Evolutionary conservation across 2,113 vertebrate species (phyloP).

Genomic region (Corvus cornix): DNA sequence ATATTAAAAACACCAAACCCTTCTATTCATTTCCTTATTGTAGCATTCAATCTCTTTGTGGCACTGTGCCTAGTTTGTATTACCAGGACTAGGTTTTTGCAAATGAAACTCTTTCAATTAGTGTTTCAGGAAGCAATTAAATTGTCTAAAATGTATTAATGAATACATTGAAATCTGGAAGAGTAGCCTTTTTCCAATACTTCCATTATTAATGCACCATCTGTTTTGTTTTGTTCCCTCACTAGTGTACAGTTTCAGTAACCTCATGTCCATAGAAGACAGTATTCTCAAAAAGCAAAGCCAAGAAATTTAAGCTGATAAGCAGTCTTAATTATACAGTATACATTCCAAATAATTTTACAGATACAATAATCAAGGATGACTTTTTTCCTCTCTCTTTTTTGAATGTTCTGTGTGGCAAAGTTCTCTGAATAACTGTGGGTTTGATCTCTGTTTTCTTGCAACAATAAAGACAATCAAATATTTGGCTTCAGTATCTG

Average conservation of each 20-base stretch:
- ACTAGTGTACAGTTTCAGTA: constrained; percentile 56
- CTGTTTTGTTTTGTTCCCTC: constrained; percentile 72
- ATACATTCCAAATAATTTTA: constrained; percentile 51
- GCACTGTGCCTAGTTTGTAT: constrained; percentile 74
- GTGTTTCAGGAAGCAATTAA: constrained; percentile 80
- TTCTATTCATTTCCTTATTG: constrained; percentile 62
- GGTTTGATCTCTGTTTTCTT: constrained; percentile 45
- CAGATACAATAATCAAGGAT: constrained; percentile 30
- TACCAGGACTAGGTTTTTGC: constrained; percentile 72
- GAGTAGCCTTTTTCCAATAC: constrained; percentile 69
- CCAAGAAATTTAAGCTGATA: constrained; percentile 59
- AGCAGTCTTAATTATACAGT: constrained; percentile 57
- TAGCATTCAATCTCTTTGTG: constrained; percentile 66
- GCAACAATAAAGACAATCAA: constrained; percentile 44
- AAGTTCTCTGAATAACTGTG: neutral
- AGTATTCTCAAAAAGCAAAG: constrained; percentile 60
- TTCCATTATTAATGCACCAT: constrained; percentile 76
- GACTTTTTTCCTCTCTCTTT: neutral
- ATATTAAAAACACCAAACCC: neutral
- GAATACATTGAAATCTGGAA: constrained; percentile 77
- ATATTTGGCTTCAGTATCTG: constrained; percentile 25
- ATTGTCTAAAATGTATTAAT: constrained; percentile 81
- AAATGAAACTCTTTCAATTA: constrained; percentile 81
- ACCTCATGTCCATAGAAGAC: constrained; percentile 64
- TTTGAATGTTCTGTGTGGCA: neutral